Evolutionary conservation across 2,797 vertebrate genomes (phyloP), one percentile per base, ranked within the genome.

Genomic region (Sebastes hopkinsi): DNA sequence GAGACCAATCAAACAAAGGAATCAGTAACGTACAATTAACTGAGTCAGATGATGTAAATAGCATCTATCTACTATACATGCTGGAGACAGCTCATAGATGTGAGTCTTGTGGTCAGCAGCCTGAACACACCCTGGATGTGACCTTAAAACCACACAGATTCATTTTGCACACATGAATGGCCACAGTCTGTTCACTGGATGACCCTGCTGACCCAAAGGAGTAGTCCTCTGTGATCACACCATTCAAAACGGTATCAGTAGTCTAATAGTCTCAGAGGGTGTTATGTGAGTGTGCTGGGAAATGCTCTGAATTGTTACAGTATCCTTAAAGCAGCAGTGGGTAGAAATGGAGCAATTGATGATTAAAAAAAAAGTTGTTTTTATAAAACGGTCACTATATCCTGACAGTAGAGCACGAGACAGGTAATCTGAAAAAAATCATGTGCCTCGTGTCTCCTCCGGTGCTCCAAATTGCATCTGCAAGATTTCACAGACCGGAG

Each of bases 191-290:
- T 27, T 22, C 25, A 20, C 52, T 11, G 3, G 10, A 64, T 54
- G 77, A 69, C 65, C 54, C 64, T 16, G 3, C 70, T 75, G 67
- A 78, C 50, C 71, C 50, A 29, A n/a, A 27, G 10, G 29, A 61
- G 54, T 22, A 32, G 27, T 11, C 10, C 38, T 34, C 36, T 30
- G 23, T 32, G 55, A 67, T 65, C 27, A 61, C 22, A 66, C 27
- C 11, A 58, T 72, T 77, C 12, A 62, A 27, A 58, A 27, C 27
- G 6, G 7, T 22, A 58, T 30, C 29, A 36, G 60, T 14, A 8
- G 30, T n/a, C 13, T 54, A 11, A 54, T 8, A 11, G 29, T 66
- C 20, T 60, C 50, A 60, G 34, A 16, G 3, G 3, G 7, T 23
- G 23, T 52, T 13, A 14, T 52, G 34, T 55, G 71, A 83, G 59